Conservation (phyloP, 37 sponge, comb jelly and placozoan species). For the Hexactinellida sp. region DNA sequence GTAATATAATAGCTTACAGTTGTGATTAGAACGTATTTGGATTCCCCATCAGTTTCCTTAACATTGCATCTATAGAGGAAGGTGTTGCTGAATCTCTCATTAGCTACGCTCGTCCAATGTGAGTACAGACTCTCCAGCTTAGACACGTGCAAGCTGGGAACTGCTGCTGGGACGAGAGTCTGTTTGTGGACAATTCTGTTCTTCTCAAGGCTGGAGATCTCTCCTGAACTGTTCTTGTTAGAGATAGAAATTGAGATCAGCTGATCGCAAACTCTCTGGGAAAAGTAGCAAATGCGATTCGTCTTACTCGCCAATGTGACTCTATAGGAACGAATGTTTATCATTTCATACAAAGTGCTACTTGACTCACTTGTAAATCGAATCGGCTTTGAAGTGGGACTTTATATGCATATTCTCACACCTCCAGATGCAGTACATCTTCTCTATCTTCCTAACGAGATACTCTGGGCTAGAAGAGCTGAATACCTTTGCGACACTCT, state of each 20-base stretch:
- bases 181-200: background rate
- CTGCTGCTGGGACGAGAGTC: background rate
- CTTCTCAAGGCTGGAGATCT: background rate
- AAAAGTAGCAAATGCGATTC: background rate
- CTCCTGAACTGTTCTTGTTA: background rate
- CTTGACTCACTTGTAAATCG: background rate
- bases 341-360: background rate
- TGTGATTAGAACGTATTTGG: background rate
- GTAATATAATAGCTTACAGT: background rate
- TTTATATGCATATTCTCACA: background rate
- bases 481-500: background rate
- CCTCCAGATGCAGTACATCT: background rate
- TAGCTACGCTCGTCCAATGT: background rate
- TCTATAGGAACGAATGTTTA: background rate
- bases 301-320: background rate
- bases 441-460: background rate
- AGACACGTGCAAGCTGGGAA: background rate
- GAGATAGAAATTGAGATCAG: background rate
- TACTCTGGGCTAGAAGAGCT: background rate
- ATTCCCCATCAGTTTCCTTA: background rate
- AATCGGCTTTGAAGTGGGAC: background rate
- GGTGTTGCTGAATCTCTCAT: background rate
- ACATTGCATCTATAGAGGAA: background rate
- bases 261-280: background rate
- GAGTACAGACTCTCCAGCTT: background rate